Evolutionary conservation across 2,797 vertebrate genomes (phyloP).

Genomic region (Stomatorhinus walkeri): DNA sequence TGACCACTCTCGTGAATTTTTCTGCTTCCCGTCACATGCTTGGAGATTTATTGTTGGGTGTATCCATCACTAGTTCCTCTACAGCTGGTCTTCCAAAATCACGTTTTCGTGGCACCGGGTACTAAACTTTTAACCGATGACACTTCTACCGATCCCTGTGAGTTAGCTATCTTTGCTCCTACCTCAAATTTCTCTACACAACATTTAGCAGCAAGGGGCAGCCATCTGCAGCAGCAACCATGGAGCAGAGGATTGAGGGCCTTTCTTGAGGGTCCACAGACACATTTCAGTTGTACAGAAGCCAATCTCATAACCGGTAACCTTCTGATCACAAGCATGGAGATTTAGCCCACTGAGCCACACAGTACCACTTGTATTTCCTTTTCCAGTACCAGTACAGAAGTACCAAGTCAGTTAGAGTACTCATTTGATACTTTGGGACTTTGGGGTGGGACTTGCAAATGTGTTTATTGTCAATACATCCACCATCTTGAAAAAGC

Average conservation of each 20-base stretch:
- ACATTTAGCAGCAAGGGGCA: not conserved
- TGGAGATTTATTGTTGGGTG: not conserved
- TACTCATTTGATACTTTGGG: not conserved
- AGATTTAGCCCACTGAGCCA: not conserved
- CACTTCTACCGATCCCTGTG: not conserved
- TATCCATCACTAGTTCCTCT: not conserved
- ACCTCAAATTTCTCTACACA: not conserved
- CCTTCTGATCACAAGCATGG: not conserved
- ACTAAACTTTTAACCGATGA: not conserved
- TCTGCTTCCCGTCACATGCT: not conserved
- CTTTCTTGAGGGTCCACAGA: not conserved
- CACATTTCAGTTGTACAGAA: not conserved
- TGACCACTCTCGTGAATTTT: not conserved
- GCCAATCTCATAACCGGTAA: not conserved
- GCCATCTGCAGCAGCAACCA: not conserved
- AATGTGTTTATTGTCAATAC: not conserved
- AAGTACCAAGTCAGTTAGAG: not conserved
- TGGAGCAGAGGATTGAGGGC: not conserved
- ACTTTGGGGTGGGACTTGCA: not conserved
- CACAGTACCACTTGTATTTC: not conserved
- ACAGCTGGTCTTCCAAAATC: not conserved
- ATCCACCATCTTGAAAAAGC: not conserved
- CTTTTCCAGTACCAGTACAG: not conserved
- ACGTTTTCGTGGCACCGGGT: not conserved
- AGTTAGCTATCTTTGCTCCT: not conserved